Evolutionary conservation across 2,113 vertebrate genomes (phyloP), one percentile per base, ranked within the genome.

Genomic region (Oreocharis arfaki): DNA sequence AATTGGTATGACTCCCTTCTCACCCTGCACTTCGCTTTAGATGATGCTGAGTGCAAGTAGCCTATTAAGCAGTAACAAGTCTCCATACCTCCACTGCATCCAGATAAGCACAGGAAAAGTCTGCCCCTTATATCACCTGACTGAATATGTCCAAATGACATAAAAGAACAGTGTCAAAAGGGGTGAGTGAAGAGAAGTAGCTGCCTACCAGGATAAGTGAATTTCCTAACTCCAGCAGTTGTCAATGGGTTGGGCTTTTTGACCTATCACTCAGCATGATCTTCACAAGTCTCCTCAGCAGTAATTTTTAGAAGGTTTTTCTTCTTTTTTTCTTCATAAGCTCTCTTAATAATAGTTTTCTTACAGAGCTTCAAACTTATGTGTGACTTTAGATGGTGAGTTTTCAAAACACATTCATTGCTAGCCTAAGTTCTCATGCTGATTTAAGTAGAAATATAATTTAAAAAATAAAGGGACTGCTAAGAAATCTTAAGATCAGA

Each of bases 251-350:
- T 94, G 46, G 74, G 37, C 5, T 87, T 94, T 96, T 90, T 94
- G 91, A 89, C 89, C 84, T 80, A 12, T 46, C 61, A 19, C 87
- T 94, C 94, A 85, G 75, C 63, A 79, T 42, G 84, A 79, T 76
- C 46, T 87, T 96, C 79, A 76, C 37, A 96, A 95, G 42, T 39
- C 18, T 67, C 21, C 68, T 91, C 82, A 59, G 70, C 18, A 83
- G 44, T 76, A 82, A 89, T 71, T 79, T 94, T 90, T 85, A 64
- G 10, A 61, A 60, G 16, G 0, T 22, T 46, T 52, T 73, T 32
- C 24, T 57, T 39, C 3, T 32, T n/a, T 4, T 30, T 49, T 18
- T n/a, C 15, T 44, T 15, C 41, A 68, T 71, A 52, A 71, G 22
- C 2, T 71, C 30, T 70, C 44, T 52, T 63, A 71, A 50, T 63